Conservation (phyloP, 1,140 invertebrate species). For the Oncopodura yosiiana region DNA sequence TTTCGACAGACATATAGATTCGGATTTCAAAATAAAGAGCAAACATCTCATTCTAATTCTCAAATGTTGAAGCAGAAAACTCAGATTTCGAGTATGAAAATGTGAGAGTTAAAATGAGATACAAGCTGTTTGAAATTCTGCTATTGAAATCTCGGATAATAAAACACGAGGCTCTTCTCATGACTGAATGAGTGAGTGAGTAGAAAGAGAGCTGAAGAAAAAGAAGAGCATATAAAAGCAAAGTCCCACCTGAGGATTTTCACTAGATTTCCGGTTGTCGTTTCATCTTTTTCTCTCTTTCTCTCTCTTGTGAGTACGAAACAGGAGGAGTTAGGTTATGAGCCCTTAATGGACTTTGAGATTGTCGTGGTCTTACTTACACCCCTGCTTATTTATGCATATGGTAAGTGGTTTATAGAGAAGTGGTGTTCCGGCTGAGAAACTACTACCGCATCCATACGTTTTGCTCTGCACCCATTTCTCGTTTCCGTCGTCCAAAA, state of each 20-base stretch:
- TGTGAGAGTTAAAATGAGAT: too few relatives aligned
- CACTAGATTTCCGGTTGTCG: constrained; percentile 31
- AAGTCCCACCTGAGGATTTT: constrained; percentile 34
- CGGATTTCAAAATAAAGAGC: too few relatives aligned
- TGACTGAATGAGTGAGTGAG: too few relatives aligned
- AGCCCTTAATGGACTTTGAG: background rate
- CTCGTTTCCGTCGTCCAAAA: constrained; percentile 13
- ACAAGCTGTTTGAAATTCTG: too few relatives aligned
- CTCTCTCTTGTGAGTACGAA: background rate
- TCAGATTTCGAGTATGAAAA: too few relatives aligned
- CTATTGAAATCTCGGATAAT: too few relatives aligned
- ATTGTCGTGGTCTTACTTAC: background rate
- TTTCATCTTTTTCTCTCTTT: too few relatives aligned
- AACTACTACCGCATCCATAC: background rate
- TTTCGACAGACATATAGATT: too few relatives aligned
- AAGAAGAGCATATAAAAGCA: background rate
- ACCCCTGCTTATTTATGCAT: constrained; percentile 28
- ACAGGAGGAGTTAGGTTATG: background rate
- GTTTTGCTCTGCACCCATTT: background rate
- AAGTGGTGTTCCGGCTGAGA: constrained; percentile 33
- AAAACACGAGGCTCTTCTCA: too few relatives aligned
- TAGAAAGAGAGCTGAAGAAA: background rate
- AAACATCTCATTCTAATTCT: too few relatives aligned
- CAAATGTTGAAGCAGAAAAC: too few relatives aligned
- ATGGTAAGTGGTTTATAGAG: constrained; percentile 35